Percentiles rank a stretch among this genome's conserved stretches.
Evolutionary conservation across 2,797 vertebrate species (phyloP).

Genomic region (Eospalax fontanierii): DNA sequence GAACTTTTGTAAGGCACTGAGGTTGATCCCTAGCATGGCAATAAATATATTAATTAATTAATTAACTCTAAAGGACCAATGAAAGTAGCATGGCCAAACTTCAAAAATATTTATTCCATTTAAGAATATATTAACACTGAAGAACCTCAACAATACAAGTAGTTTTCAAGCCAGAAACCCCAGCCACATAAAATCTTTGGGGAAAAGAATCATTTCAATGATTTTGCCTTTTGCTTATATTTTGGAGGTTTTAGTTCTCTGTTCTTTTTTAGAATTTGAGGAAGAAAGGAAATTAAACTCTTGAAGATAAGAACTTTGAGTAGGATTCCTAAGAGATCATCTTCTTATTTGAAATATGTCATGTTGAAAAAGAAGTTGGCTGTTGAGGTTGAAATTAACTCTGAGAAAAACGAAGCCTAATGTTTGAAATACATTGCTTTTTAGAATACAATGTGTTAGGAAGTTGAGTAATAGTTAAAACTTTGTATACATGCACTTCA

Average conservation of each 20-base stretch:
- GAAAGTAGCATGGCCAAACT: slow-evolving; percentile 43
- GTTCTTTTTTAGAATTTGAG: slow-evolving; percentile 59
- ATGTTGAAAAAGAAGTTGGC: neutral
- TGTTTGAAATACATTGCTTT: neutral
- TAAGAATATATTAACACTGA: slow-evolving; percentile 25
- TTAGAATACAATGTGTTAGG: slow-evolving; percentile 24
- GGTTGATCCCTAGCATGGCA: neutral
- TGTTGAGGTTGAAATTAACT: slow-evolving; percentile 48
- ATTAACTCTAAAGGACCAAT: slow-evolving; percentile 13
- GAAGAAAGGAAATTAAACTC: slow-evolving; percentile 63
- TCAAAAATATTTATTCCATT: neutral
- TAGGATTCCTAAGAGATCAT: slow-evolving; percentile 44
- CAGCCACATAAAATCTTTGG: slow-evolving; percentile 46
- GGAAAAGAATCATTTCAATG: neutral
- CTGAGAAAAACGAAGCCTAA: slow-evolving; percentile 19
- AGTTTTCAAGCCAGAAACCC: slow-evolving; percentile 42
- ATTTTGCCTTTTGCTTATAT: slow-evolving; percentile 38
- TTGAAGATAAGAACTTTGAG: slow-evolving; percentile 55
- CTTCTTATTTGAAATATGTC: slow-evolving; percentile 47
- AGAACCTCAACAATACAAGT: neutral
- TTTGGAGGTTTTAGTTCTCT: slow-evolving; percentile 62
- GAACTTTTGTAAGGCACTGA: neutral
- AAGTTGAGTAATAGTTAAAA: slow-evolving; percentile 59
- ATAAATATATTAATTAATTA: neutral
- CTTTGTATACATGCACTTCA: neutral